Conservation (phyloP, 2,888 invertebrate genomes). For the Clusia tigrina region DNA sequence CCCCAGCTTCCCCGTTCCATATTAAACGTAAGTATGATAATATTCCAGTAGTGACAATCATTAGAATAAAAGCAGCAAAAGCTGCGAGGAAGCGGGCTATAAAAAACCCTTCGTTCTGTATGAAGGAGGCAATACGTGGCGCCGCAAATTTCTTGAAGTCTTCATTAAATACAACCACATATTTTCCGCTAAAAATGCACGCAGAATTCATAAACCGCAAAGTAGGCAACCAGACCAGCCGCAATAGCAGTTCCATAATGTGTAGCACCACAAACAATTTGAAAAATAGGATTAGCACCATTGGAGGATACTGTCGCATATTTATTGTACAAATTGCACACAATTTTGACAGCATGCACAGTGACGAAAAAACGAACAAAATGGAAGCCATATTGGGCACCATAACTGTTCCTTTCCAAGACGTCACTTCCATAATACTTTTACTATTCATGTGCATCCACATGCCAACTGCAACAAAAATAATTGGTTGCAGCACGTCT, state of each 20-base stretch:
- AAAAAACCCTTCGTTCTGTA: constrained; percentile 43
- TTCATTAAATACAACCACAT: constrained; percentile 38
- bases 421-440: constrained; percentile 42
- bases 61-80: constrained; percentile 32
- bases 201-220: constrained; percentile 38
- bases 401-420: constrained; percentile 40
- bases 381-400: constrained; percentile 46
- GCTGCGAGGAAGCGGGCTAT: constrained; percentile 43
- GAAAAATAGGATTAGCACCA: constrained; percentile 37
- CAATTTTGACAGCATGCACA: constrained; percentile 42
- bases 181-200: constrained; percentile 39
- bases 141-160: constrained; percentile 36
- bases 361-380: constrained; percentile 44
- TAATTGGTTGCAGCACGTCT: too few relatives aligned
- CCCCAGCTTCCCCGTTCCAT: background rate
- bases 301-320: constrained; percentile 34
- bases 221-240: constrained; percentile 47
- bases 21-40: constrained; percentile 14
- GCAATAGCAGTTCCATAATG: constrained; percentile 42
- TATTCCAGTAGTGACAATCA: constrained; percentile 34
- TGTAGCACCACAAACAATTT: constrained; percentile 42
- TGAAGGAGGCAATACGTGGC: constrained; percentile 39
- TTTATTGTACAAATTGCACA: constrained; percentile 41
- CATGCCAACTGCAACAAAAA: constrained; percentile 40
- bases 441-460: constrained; percentile 43